phyloP scores from a whole-genome alignment of 2,888 invertebrate genomes.

The Ennomos quercinarius region DNA sequence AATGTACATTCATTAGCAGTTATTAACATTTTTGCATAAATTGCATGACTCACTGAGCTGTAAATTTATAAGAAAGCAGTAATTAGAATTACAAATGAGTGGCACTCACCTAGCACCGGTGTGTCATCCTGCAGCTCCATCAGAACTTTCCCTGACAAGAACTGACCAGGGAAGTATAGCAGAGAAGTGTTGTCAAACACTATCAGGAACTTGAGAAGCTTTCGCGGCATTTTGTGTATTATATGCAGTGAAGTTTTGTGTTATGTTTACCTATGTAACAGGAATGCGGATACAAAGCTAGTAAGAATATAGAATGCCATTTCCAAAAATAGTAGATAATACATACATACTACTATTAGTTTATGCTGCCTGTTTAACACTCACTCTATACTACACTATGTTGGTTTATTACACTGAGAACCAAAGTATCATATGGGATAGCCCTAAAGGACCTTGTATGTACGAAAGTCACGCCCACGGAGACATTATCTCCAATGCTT shows the following conservation, averaged over 20 bases:
- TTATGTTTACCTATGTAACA: slow-evolving; percentile 17
- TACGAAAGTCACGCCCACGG: slow-evolving; percentile 69
- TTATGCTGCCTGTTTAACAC: slow-evolving; percentile 6
- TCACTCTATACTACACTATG: slow-evolving; percentile 4
- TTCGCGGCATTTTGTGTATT: slow-evolving; percentile 89
- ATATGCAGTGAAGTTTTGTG: slow-evolving; percentile 16
- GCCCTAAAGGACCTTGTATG: slow-evolving; percentile 55
- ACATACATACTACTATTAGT: slow-evolving; percentile 35
- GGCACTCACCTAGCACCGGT: slow-evolving; percentile 90
- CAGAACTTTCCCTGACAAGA: slow-evolving; percentile 95
- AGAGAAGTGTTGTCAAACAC: slow-evolving; percentile 97
- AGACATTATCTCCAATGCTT: slow-evolving; percentile 61
- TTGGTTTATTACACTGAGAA: background rate
- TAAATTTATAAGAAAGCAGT: slow-evolving; percentile 15
- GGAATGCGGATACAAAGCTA: slow-evolving; percentile 7
- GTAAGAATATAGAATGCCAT: slow-evolving; percentile 14
- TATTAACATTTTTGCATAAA: slow-evolving; percentile 19
- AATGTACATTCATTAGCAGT: slow-evolving; percentile 14
- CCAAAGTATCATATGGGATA: slow-evolving; percentile 33
- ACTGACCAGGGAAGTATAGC: slow-evolving; percentile 97
- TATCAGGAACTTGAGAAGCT: slow-evolving; percentile 96
- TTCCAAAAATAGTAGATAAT: slow-evolving; percentile 3
- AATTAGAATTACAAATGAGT: slow-evolving; percentile 23
- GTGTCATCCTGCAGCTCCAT: slow-evolving; percentile 97
- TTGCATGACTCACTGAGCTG: slow-evolving; percentile 16